These are phyloP conservation scores for Cariama cristata DNA, from an alignment of 2,113 vertebrate species.

Conservation along the genomic window DNA sequence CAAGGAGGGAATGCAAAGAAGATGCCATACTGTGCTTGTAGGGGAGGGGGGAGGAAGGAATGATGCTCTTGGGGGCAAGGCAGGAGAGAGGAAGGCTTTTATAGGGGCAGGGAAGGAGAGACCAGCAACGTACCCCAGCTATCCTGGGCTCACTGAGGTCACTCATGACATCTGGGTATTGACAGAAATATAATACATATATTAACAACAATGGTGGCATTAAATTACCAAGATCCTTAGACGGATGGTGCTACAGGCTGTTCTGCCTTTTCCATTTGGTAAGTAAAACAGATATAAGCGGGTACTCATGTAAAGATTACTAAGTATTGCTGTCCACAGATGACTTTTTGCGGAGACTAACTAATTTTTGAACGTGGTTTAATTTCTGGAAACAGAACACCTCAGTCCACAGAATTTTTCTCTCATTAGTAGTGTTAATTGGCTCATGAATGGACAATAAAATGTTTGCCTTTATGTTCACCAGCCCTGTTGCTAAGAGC, in stretches of 20 bases:
- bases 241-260: not conserved
- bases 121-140: not conserved
- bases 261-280: not conserved
- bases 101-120: not conserved
- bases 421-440: not conserved
- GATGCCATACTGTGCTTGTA: not conserved
- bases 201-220: not conserved
- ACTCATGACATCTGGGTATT: not conserved
- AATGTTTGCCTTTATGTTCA: not conserved
- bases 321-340: not conserved
- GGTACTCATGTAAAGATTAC: not conserved
- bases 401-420: not conserved
- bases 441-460: not conserved
- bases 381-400: not conserved
- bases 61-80: not conserved
- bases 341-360: not conserved
- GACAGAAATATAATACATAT: not conserved
- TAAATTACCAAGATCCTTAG: not conserved
- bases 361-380: not conserved
- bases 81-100: not conserved
- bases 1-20: not conserved
- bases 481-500: constrained; percentile 24
- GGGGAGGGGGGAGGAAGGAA: not conserved
- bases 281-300: not conserved
- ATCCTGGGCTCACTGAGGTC: not conserved